Evolutionary conservation across 2,113 vertebrate genomes (phyloP).

Genomic region (Speoplatyrhinus poulsoni): DNA sequence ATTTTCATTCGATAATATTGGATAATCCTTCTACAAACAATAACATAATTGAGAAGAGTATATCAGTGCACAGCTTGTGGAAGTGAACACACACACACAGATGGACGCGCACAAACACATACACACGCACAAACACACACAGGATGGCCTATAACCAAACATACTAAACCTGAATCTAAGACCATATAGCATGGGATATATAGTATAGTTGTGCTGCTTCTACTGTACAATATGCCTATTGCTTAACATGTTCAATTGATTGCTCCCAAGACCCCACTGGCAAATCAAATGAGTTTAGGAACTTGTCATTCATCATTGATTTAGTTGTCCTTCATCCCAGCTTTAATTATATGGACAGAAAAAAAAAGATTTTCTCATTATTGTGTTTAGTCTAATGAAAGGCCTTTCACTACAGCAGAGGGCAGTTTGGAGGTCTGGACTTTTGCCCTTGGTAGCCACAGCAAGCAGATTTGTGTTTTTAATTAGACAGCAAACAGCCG

Average conservation of each 20-base stretch:
- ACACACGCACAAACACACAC: slow-evolving; percentile 1
- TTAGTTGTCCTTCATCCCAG: slow-evolving; percentile 88
- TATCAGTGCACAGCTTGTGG: neutral
- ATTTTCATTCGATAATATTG: too few relatives aligned
- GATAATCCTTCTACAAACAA: too few relatives aligned
- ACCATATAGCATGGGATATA: slow-evolving; percentile 25
- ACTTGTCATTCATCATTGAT: slow-evolving; percentile 97
- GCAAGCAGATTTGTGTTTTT: slow-evolving; percentile 83
- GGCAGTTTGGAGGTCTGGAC: slow-evolving; percentile 89
- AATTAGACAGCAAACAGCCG: slow-evolving; percentile 82
- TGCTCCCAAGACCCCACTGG: slow-evolving; percentile 82
- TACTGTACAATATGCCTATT: slow-evolving; percentile 47
- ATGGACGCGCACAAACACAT: neutral
- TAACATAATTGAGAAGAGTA: neutral
- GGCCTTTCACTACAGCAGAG: slow-evolving; percentile 87
- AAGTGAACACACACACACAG: neutral
- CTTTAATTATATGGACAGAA: slow-evolving; percentile 97
- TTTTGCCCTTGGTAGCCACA: slow-evolving; percentile 81
- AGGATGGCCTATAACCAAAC: slow-evolving; percentile 1
- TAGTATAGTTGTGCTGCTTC: slow-evolving; percentile 13
- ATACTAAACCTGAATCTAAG: slow-evolving; percentile 10
- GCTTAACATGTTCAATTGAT: slow-evolving; percentile 90
- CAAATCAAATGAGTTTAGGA: slow-evolving; percentile 99
- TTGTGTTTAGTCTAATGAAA: slow-evolving; percentile 98
- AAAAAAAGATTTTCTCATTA: slow-evolving; percentile 99